These are phyloP conservation scores for Dissostichus mawsoni DNA, from an alignment of 2,113 vertebrate genomes.

Conservation along the genomic window DNA sequence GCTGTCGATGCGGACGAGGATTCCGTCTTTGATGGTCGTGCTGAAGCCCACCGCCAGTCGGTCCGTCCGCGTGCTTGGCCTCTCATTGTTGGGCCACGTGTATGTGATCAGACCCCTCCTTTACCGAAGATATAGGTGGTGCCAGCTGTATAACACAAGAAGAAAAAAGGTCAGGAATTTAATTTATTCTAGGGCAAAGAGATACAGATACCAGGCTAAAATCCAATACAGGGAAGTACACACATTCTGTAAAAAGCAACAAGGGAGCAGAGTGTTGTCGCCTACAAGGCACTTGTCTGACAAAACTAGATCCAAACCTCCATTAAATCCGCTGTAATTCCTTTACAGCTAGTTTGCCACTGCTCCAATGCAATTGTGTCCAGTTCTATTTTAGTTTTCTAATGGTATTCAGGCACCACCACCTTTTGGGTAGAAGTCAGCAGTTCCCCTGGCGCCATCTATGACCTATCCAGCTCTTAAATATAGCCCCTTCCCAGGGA, in stretches of 20 bases:
- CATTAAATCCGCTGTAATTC: conserved; percentile 43
- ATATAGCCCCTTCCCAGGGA: conserved; percentile 75
- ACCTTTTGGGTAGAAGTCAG: conserved; percentile 69
- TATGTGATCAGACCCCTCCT: conserved; percentile 96
- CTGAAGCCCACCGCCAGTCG: conserved; percentile 90
- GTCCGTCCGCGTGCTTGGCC: conserved; percentile 95
- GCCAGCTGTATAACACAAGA: conserved; percentile 87
- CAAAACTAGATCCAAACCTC: conserved; percentile 38
- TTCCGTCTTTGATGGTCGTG: conserved; percentile 92
- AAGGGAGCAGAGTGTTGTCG: conserved; percentile 32
- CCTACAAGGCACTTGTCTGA: conserved; percentile 31
- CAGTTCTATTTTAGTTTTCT: conserved; percentile 61
- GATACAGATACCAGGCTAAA: conserved; percentile 10
- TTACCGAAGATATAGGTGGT: conserved; percentile 98
- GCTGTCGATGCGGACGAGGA: conserved; percentile 96
- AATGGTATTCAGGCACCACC: conserved; percentile 65
- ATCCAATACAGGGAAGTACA: conserved; percentile 19
- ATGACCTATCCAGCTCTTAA: conserved; percentile 75
- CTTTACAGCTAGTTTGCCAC: conserved; percentile 21
- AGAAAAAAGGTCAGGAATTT: neutral
- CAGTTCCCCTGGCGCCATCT: conserved; percentile 57
- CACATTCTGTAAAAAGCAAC: conserved; percentile 48
- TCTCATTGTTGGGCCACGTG: conserved; percentile 97
- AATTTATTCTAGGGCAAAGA: conserved; percentile 4
- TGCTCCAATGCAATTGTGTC: conserved; percentile 40